Conservation (phyloP, 2,888 invertebrate genomes). For the Chirona hameri region DNA sequence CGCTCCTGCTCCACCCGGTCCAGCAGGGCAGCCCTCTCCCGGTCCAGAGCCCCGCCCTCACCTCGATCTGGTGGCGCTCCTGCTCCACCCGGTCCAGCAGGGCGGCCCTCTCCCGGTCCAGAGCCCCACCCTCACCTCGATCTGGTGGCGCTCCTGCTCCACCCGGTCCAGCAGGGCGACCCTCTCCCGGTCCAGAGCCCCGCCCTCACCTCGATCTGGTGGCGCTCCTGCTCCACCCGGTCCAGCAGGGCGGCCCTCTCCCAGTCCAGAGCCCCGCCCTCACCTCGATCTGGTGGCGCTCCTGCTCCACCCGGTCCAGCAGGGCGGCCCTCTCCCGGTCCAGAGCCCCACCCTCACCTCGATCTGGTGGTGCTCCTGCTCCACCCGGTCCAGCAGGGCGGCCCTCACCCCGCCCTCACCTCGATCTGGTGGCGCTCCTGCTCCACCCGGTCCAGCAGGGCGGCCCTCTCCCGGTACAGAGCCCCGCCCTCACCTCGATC, state of each 20-base stretch:
- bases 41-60: neutral
- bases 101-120: neutral
- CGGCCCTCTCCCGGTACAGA: neutral
- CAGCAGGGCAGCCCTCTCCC: neutral
- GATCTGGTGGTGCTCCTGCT: neutral
- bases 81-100: neutral
- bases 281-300: neutral
- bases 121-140: neutral
- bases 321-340: neutral
- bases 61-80: conserved; percentile 1
- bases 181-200: neutral
- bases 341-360: neutral
- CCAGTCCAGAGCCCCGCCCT: neutral
- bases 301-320: neutral
- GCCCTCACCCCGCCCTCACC: neutral
- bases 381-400: neutral
- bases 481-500: neutral
- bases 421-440: neutral
- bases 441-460: neutral
- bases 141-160: conserved; percentile 3
- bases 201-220: neutral
- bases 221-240: neutral
- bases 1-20: conserved; percentile 3
- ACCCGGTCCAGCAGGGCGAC: neutral
- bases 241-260: neutral